phyloP scores from a whole-genome alignment of 1,140 invertebrate genomes.

The Anastatus disparis region DNA sequence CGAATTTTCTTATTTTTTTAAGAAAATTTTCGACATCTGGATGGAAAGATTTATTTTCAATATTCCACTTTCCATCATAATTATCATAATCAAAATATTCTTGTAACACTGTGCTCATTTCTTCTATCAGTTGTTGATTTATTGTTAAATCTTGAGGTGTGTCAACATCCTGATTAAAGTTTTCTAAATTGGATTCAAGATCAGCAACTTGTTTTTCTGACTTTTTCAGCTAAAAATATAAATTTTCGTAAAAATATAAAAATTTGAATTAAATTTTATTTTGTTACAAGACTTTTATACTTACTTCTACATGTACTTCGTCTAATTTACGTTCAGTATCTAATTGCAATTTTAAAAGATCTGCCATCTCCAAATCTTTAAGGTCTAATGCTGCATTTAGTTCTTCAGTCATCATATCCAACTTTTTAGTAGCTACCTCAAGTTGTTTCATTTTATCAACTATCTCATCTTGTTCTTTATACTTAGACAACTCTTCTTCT shows the following conservation, averaged over 20 bases:
- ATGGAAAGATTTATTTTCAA: conserved; percentile 19
- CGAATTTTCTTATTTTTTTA: conserved; percentile 39
- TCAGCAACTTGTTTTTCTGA: conserved; percentile 30
- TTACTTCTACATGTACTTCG: conserved; percentile 26
- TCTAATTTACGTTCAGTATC: conserved; percentile 42
- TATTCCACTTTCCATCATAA: conserved; percentile 29
- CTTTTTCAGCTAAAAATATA: conserved; percentile 27
- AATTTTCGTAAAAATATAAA: background rate
- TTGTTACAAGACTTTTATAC: background rate
- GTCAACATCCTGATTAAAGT: conserved; percentile 22
- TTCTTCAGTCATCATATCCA: conserved; percentile 36
- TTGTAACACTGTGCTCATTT: conserved; percentile 26
- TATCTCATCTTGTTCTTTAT: conserved; percentile 31
- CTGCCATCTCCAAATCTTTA: conserved; percentile 38
- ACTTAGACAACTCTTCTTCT: conserved; percentile 41
- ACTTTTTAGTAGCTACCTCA: conserved; percentile 23
- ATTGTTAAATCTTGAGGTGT: background rate
- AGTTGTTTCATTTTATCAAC: conserved; percentile 38
- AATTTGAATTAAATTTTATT: background rate
- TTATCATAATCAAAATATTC: conserved; percentile 37
- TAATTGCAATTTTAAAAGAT: conserved; percentile 36
- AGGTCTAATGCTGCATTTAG: conserved; percentile 34
- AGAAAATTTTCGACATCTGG: conserved; percentile 47
- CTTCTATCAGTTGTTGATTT: background rate
- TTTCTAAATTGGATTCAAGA: conserved; percentile 33